These are phyloP conservation scores for Ciconia nigra DNA, from an alignment of 2,797 vertebrate genomes.

Conservation along the genomic window DNA sequence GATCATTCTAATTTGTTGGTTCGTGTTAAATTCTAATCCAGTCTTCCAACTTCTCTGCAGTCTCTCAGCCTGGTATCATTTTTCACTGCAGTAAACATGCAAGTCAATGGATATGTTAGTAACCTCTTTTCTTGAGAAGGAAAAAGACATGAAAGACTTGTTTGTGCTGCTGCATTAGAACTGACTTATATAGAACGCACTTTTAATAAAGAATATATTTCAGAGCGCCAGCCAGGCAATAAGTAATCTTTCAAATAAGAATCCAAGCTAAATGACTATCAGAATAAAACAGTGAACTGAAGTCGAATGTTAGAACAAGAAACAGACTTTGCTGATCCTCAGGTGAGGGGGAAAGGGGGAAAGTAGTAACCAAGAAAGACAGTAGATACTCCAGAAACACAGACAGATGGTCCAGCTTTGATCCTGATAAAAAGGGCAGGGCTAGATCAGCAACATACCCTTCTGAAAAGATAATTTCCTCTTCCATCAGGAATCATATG, in stretches of 20 bases:
- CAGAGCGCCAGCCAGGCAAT: background rate
- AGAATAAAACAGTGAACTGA: background rate
- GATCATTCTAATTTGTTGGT: background rate
- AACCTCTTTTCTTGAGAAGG: background rate
- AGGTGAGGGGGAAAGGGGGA: background rate
- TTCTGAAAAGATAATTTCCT: background rate
- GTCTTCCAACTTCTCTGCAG: background rate
- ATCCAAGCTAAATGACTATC: background rate
- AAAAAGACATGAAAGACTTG: background rate
- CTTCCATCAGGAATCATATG: background rate
- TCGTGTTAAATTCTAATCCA: background rate
- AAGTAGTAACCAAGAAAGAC: background rate
- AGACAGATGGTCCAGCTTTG: background rate
- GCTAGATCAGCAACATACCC: background rate
- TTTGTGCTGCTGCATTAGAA: background rate
- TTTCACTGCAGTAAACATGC: background rate
- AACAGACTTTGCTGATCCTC: background rate
- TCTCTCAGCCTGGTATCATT: background rate
- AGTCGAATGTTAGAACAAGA: background rate
- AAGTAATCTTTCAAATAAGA: background rate
- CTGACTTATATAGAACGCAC: background rate
- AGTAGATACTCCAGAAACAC: background rate
- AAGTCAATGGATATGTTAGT: background rate
- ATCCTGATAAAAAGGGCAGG: background rate
- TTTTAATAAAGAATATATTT: background rate